These are phyloP conservation scores for Cosmia pyralina DNA, from an alignment of 2,888 invertebrate genomes.

Conservation along the genomic window DNA sequence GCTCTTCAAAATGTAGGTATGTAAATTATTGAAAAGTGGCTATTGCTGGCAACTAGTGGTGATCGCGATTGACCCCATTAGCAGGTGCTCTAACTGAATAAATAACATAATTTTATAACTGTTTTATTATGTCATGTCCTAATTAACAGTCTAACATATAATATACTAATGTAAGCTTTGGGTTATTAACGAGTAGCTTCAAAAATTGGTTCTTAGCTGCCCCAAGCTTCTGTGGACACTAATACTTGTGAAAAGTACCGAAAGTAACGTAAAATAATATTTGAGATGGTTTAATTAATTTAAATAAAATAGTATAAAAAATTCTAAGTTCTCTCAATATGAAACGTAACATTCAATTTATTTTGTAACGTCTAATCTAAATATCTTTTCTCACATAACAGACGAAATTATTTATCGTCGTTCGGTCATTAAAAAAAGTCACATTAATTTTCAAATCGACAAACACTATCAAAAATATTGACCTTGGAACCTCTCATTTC, in stretches of 20 bases:
- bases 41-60: neutral
- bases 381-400: neutral
- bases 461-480: neutral
- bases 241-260: constrained; percentile 70
- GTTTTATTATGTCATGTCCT: constrained; percentile 75
- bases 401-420: neutral
- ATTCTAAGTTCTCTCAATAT: neutral
- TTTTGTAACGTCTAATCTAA: constrained; percentile 20
- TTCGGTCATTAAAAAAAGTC: constrained; percentile 1
- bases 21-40: neutral
- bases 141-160: constrained; percentile 72
- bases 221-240: constrained; percentile 67
- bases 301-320: constrained; percentile 12
- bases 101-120: constrained; percentile 61
- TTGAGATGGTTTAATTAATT: constrained; percentile 3
- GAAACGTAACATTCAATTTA: neutral
- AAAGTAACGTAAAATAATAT: constrained; percentile 4
- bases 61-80: neutral
- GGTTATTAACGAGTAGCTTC: constrained; percentile 75
- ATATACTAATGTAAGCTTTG: constrained; percentile 76
- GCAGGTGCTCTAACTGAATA: constrained; percentile 49
- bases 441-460: neutral
- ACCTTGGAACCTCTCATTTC: neutral
- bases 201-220: constrained; percentile 75
- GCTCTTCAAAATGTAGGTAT: neutral